Evolutionary conservation across 2,888 invertebrate species (phyloP).

Genomic region (Chalcis sispes): DNA sequence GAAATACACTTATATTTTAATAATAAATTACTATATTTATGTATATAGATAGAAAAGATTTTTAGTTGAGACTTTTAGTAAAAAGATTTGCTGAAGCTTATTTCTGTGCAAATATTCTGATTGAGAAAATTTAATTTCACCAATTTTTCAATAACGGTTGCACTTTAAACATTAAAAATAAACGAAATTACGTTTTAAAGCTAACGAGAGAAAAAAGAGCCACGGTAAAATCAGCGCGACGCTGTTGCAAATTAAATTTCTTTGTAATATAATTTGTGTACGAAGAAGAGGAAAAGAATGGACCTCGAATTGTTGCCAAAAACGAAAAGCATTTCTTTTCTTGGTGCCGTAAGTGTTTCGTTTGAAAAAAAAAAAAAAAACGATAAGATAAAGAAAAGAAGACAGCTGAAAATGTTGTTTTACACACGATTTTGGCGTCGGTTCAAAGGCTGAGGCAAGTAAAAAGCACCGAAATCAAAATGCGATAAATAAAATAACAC

Average conservation of each 20-base stretch:
- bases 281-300: background rate
- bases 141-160: too few species aligned
- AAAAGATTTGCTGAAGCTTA: too few species aligned
- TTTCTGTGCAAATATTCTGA: too few species aligned
- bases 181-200: background rate
- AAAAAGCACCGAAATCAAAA: conserved; percentile 13
- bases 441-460: conserved; percentile 39
- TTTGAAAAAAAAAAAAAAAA: background rate
- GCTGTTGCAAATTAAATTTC: conserved; percentile 39
- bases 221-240: conserved; percentile 24
- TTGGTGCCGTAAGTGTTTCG: background rate
- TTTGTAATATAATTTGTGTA: conserved; percentile 30
- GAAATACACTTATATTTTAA: too few species aligned
- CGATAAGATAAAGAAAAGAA: background rate
- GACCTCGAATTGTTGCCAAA: conserved; percentile 28
- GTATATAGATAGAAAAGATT: too few species aligned
- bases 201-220: conserved; percentile 28
- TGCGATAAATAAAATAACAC: too few species aligned
- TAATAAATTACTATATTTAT: too few species aligned
- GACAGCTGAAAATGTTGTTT: too few species aligned
- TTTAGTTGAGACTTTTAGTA: too few species aligned
- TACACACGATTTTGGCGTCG: conserved; percentile 34
- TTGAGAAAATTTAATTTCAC: too few species aligned
- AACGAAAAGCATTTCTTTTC: conserved; percentile 4
- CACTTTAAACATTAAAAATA: background rate